Evolutionary conservation across 2,113 vertebrate genomes (phyloP).

Genomic region (Nerophis ophidion): DNA sequence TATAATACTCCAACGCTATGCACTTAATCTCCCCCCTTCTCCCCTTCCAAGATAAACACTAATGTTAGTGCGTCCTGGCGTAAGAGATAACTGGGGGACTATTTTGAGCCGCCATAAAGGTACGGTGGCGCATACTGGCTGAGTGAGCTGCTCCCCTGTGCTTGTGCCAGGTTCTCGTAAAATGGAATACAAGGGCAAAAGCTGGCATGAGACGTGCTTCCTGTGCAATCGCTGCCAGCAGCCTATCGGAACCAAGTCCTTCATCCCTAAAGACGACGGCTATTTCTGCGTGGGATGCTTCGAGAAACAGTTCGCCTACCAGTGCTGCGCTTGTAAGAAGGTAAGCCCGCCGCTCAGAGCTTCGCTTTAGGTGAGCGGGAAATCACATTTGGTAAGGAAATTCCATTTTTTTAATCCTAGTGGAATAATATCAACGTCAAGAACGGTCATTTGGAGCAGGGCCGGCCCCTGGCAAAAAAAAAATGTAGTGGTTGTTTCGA

Average conservation of each 20-base stretch:
- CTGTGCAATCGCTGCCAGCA: conserved; percentile 90
- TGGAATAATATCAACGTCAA: too few relatives aligned
- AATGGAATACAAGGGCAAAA: conserved; percentile 97
- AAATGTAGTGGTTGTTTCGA: too few relatives aligned
- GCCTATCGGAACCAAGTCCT: conserved; percentile 97
- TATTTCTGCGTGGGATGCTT: conserved; percentile 93
- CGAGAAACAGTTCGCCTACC: conserved; percentile 92
- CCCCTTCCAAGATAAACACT: conserved; percentile 13
- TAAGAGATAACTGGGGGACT: neutral
- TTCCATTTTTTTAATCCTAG: too few relatives aligned
- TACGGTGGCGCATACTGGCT: conserved; percentile 41
- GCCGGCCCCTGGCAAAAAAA: too few relatives aligned
- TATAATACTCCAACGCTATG: neutral
- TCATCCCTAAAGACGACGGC: conserved; percentile 91
- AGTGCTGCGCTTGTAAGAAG: conserved; percentile 91
- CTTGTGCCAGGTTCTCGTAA: conserved; percentile 85
- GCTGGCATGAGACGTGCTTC: conserved; percentile 98
- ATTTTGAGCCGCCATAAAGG: conserved; percentile 33
- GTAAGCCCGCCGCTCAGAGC: conserved; percentile 61
- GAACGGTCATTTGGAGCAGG: too few relatives aligned
- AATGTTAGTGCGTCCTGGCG: neutral
- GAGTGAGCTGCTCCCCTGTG: conserved; percentile 45
- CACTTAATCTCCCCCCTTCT: neutral
- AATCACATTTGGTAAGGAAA: too few relatives aligned
- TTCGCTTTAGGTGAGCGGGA: too few relatives aligned